These are phyloP conservation scores for Pteruthius melanotis DNA, from an alignment of 2,113 vertebrate genomes.

Conservation along the genomic window DNA sequence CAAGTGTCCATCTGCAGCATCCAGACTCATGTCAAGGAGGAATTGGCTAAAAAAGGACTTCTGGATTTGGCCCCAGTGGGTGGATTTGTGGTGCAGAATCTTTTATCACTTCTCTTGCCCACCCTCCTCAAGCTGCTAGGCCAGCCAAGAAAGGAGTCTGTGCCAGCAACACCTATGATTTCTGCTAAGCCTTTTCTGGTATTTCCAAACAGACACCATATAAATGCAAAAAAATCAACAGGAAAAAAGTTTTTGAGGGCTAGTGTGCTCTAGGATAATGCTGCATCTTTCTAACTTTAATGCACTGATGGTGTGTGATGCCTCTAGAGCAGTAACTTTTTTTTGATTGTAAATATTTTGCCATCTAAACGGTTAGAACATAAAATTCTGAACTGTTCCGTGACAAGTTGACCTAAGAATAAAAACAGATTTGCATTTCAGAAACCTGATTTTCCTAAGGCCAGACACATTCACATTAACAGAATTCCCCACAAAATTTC, in stretches of 20 bases:
- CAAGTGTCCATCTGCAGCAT: neutral
- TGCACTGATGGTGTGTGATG: neutral
- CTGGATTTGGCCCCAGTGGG: neutral
- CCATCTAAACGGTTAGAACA: neutral
- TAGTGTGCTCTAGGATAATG: neutral
- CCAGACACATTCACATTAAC: neutral
- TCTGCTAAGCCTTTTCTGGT: neutral
- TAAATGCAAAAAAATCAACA: neutral
- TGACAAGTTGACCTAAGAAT: neutral
- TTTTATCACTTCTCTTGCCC: neutral
- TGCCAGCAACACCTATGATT: neutral
- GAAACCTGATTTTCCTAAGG: neutral
- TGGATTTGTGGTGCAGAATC: neutral
- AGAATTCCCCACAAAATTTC: neutral
- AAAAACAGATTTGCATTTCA: neutral
- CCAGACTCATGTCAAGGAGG: neutral
- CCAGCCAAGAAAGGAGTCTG: neutral
- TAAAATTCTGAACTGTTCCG: neutral
- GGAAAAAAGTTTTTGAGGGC: neutral
- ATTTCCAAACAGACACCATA: neutral
- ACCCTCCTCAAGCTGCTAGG: neutral
- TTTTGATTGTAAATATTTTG: neutral
- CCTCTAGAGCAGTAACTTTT: neutral
- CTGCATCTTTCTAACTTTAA: neutral
- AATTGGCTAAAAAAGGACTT: neutral